A percentile compares a stretch with the other conserved stretches of the same genome.
Conservation (phyloP, 2,888 invertebrate genomes). For the Fissipunctia ypsillon region DNA sequence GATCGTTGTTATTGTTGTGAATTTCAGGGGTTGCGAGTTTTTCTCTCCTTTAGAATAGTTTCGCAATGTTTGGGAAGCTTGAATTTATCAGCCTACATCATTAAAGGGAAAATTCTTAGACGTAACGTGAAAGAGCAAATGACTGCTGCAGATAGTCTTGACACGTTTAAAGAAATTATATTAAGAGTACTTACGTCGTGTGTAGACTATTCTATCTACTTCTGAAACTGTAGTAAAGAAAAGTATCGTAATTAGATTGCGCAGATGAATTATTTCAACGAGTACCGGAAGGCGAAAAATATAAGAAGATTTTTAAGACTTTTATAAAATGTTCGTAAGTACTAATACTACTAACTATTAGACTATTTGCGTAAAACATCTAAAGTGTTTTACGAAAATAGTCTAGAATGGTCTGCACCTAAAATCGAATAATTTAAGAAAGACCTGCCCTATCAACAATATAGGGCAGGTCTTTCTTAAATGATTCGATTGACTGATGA, state of each 20-base stretch:
- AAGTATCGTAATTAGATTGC: conserved; percentile 22
- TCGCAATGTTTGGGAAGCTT: conserved; percentile 19
- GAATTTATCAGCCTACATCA: conserved; percentile 22
- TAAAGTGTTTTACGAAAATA: not conserved
- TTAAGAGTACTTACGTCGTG: conserved; percentile 7
- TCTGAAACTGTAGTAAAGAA: conserved; percentile 11
- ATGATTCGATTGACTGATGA: not conserved
- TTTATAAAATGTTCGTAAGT: not conserved
- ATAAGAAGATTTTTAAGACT: conserved; percentile 2
- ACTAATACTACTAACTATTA: no score
- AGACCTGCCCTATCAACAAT: no score
- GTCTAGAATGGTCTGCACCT: not conserved
- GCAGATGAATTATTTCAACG: conserved; percentile 13
- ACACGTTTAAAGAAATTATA: conserved; percentile 21
- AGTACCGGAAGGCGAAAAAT: conserved; percentile 13
- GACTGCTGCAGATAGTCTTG: conserved; percentile 30
- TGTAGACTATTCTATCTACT: no score
- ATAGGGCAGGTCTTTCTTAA: no score
- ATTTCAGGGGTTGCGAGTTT: conserved; percentile 37
- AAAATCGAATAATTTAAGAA: not conserved
- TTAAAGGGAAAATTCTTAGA: conserved; percentile 28
- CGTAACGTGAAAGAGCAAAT: conserved; percentile 22
- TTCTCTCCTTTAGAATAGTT: conserved; percentile 34
- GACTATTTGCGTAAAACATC: no score
- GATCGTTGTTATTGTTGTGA: conserved; percentile 50